Evolutionary conservation across 2,888 invertebrate species (phyloP), one percentile per base, ranked within the genome.

Genomic region (Athalia rosae): DNA sequence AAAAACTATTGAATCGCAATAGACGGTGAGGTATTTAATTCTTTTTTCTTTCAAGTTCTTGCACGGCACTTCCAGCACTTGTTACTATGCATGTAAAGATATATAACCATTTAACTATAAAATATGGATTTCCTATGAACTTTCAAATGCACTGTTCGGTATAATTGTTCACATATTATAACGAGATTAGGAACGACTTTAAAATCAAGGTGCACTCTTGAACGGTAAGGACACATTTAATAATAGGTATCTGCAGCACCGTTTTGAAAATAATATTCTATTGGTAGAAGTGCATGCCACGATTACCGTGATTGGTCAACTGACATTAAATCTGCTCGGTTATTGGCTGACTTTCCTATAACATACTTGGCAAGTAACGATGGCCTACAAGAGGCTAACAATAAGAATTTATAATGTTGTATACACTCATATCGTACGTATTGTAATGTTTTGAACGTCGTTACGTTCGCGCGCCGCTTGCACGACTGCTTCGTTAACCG

Each of bases 191-290:
- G 28, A 64, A 56, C 58, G 53, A 64, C 53, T 67, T 53, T 43
- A 67, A 74, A 45, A 48, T 15, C 61, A 15, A 77, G 48, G 67
- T 67, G 74, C 59, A 59, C 66, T 4, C 11, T 47, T 59, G 58
- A 77, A 59, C 58, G 41, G 43, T 50, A 71, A 71, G 73, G 71
- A 77, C 77, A 71, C n/a, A 45, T 77, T 77, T 77, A 77, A 77
- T 77, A 73, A 77, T 77, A 77, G 77, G 67, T 53, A 69, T 13
- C 13, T n/a, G 9, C 41, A 8, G 43, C 71, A 41, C 61, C 5
- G 69, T 56, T 71, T n/a, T 53, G 5, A 8, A 45, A 56, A 56
- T 43, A 56, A 47, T 41, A 48, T 67, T 41, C 58, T 43, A 62
- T 71, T 61, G 71, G 77, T 77, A 71, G 77, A 71, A 77, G 77